These are phyloP conservation scores for Plecotus auritus DNA, from an alignment of 2,113 vertebrate genomes.

Conservation along the genomic window DNA sequence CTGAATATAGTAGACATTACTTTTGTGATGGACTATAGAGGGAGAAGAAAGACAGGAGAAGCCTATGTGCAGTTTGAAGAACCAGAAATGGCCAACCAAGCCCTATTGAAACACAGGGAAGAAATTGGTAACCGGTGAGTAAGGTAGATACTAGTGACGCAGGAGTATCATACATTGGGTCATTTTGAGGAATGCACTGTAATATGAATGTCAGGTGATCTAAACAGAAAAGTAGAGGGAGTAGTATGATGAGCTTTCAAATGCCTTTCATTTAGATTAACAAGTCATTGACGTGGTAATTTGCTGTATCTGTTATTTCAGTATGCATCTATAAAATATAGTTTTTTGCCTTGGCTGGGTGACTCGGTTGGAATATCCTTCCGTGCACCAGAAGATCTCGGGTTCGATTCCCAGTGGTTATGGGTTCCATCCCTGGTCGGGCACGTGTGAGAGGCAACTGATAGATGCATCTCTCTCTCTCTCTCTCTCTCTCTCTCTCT, in stretches of 20 bases:
- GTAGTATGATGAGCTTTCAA: neutral
- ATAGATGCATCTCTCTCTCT: neutral
- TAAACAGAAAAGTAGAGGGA: neutral
- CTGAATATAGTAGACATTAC: constrained; percentile 81
- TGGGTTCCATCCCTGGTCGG: neutral
- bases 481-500: too few relatives aligned
- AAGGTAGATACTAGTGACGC: neutral
- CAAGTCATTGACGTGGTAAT: neutral
- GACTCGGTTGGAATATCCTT: neutral
- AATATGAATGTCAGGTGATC: neutral
- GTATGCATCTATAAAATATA: neutral
- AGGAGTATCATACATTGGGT: neutral
- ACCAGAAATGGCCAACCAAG: constrained; percentile 85
- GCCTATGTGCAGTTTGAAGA: constrained; percentile 91
- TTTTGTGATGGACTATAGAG: constrained; percentile 82
- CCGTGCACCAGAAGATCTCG: neutral
- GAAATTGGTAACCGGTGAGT: constrained; percentile 90
- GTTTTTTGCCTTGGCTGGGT: neutral
- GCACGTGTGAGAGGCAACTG: neutral
- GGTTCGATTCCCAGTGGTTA: neutral
- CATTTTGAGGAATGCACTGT: neutral
- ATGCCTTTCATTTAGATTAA: neutral
- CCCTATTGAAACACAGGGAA: constrained; percentile 85
- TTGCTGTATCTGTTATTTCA: neutral
- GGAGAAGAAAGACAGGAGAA: constrained; percentile 86